Percentiles rank a stretch among this genome's conserved stretches.
These are phyloP conservation scores for Panulirus ornatus DNA, from an alignment of 1,140 invertebrate species.

Conservation along the genomic window DNA sequence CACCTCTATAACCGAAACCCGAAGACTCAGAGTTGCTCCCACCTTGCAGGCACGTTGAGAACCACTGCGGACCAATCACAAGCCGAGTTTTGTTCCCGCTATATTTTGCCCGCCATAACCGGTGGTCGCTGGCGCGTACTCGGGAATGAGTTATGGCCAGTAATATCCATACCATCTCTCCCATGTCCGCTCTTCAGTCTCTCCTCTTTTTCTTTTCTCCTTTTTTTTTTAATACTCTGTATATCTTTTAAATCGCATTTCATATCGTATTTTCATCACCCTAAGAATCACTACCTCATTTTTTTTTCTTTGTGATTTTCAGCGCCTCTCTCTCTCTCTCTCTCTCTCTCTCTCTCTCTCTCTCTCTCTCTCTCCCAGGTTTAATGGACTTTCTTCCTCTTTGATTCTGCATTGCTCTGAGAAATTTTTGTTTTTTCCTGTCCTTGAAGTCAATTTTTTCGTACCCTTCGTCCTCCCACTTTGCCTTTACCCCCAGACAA, in stretches of 20 bases:
- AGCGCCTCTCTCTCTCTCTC: neutral
- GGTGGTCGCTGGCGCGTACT: neutral
- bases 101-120: neutral
- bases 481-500: no score
- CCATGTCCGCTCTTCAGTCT: neutral
- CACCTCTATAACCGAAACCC: neutral
- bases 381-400: no score
- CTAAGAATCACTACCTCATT: neutral
- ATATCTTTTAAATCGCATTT: no score
- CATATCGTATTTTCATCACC: neutral
- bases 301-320: neutral
- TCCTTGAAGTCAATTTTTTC: no score
- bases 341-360: neutral
- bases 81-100: neutral
- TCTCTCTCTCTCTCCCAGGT: no score
- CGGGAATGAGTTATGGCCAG: constrained; percentile 17
- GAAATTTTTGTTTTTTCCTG: no score
- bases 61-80: neutral
- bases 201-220: neutral
- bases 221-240: constrained; percentile 14
- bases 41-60: neutral
- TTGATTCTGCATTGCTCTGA: no score
- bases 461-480: no score
- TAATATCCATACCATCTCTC: constrained; percentile 14
- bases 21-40: neutral